Conservation (phyloP, 1,140 invertebrate genomes). For the Drosophila suzukii region DNA sequence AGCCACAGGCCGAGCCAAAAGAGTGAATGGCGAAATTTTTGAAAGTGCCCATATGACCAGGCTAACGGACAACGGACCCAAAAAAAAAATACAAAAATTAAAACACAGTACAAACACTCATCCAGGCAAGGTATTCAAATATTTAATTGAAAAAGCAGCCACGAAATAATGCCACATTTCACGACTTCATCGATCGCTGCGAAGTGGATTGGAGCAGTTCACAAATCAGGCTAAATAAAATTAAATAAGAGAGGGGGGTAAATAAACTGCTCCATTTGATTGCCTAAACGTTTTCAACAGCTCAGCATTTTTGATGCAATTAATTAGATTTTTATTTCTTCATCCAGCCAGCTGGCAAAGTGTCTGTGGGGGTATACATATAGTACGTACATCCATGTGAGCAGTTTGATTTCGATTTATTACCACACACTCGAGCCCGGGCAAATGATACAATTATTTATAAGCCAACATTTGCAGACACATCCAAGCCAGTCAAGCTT, state of each 20-base stretch:
- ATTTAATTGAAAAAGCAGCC: slow-evolving; percentile 64
- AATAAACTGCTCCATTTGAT: slow-evolving; percentile 70
- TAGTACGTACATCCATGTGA: slow-evolving; percentile 7
- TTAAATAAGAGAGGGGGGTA: slow-evolving; percentile 20
- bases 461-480: slow-evolving; percentile 18
- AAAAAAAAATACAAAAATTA: slow-evolving; percentile 15
- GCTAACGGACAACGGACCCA: slow-evolving; percentile 16
- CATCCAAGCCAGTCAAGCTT: slow-evolving; percentile 68
- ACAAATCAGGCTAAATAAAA: slow-evolving; percentile 46
- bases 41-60: slow-evolving; percentile 44
- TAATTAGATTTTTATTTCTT: slow-evolving; percentile 82
- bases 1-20: slow-evolving; percentile 15
- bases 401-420: slow-evolving; percentile 79
- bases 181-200: slow-evolving; percentile 41
- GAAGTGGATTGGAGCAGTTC: slow-evolving; percentile 20
- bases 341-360: slow-evolving; percentile 44
- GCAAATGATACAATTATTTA: slow-evolving; percentile 78
- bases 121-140: slow-evolving; percentile 59
- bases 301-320: slow-evolving; percentile 76
- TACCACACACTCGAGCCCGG: slow-evolving; percentile 66
- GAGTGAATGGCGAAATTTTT: slow-evolving; percentile 61
- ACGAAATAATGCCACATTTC: slow-evolving; percentile 56
- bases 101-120: slow-evolving; percentile 40
- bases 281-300: slow-evolving; percentile 79
- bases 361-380: slow-evolving; percentile 10